phyloP scores from a whole-genome alignment of 2,113 vertebrate genomes.

The Peromyscus maniculatus region DNA sequence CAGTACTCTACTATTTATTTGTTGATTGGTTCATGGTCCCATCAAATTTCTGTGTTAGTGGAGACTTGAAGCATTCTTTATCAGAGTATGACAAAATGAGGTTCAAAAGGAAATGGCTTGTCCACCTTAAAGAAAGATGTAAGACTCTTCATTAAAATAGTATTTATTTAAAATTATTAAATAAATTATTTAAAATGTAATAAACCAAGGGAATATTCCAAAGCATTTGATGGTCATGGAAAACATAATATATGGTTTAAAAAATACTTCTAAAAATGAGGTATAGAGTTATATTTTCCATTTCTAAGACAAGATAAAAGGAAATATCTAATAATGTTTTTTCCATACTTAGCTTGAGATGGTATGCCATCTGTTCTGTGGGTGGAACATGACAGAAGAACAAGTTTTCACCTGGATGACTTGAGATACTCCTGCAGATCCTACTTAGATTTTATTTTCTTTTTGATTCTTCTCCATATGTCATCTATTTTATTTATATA shows the following conservation, averaged over 20 bases:
- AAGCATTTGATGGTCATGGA: background rate
- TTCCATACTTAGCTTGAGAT: background rate
- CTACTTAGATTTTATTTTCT: background rate
- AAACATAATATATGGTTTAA: background rate
- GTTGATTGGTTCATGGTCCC: background rate
- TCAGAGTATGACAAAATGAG: background rate
- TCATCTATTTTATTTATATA: background rate
- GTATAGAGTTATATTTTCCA: background rate
- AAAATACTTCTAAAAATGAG: background rate
- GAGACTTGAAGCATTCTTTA: background rate
- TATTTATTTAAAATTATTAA: background rate
- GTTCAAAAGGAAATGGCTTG: background rate
- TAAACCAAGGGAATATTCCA: background rate
- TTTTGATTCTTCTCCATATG: background rate
- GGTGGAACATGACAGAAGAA: background rate
- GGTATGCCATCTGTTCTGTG: background rate
- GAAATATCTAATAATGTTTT: background rate
- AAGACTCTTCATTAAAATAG: background rate
- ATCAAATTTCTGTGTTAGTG: background rate
- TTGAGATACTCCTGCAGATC: background rate
- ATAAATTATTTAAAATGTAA: background rate
- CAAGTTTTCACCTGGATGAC: background rate
- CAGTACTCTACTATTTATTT: background rate
- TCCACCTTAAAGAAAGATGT: background rate
- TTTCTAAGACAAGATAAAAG: slow-evolving; percentile 2